Evolutionary conservation across 2,797 vertebrate genomes (phyloP).

Genomic region (Gobionotothen gibberifrons): DNA sequence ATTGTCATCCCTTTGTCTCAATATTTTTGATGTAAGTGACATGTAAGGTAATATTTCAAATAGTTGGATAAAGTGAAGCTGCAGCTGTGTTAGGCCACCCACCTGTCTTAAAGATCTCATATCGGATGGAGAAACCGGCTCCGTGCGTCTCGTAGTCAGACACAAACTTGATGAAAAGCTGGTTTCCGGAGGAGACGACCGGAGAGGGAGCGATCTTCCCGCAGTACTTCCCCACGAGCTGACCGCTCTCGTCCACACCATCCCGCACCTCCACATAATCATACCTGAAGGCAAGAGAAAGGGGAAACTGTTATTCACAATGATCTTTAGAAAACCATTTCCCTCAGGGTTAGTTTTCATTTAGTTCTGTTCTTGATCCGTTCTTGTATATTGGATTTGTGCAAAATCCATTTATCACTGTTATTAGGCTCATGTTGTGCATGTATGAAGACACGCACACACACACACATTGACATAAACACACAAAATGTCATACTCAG

Average conservation of each 20-base stretch:
- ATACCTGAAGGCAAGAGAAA: constrained; percentile 85
- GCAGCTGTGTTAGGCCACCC: constrained; percentile 51
- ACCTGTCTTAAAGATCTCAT: constrained; percentile 98
- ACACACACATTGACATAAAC: background rate
- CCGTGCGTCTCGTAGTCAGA: constrained; percentile 98
- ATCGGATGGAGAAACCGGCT: constrained; percentile 98
- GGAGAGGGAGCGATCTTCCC: constrained; percentile 97
- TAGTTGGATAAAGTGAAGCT: background rate
- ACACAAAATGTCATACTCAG: constrained; percentile 22
- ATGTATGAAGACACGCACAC: constrained; percentile 12
- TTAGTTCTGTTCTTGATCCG: constrained; percentile 1
- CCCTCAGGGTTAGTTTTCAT: background rate
- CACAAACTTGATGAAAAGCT: constrained; percentile 97
- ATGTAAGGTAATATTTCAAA: background rate
- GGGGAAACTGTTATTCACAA: background rate
- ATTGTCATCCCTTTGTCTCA: too few relatives aligned
- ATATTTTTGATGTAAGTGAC: background rate
- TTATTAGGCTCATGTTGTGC: constrained; percentile 6
- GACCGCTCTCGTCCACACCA: constrained; percentile 91
- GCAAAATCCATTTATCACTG: background rate
- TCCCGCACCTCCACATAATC: constrained; percentile 98
- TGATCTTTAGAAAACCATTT: background rate
- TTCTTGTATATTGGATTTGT: background rate
- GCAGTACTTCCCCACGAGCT: constrained; percentile 94
- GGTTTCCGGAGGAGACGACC: constrained; percentile 92